Evolutionary conservation across 2,888 invertebrate species (phyloP).

Genomic region (Agrochola lychnidis): DNA sequence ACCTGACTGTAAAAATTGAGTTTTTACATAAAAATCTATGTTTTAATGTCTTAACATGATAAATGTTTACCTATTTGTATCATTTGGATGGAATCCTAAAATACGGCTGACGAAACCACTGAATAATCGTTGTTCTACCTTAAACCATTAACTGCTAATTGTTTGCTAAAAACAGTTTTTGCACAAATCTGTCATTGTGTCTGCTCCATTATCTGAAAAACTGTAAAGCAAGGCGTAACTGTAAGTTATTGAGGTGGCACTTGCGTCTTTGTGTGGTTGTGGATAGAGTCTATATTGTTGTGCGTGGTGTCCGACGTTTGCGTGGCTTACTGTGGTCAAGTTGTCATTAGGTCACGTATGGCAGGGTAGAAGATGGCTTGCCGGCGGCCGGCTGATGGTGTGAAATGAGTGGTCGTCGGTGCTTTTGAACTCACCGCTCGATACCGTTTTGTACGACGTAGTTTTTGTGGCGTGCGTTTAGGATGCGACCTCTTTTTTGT

Average conservation of each 20-base stretch:
- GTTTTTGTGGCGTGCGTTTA: conserved; percentile 87
- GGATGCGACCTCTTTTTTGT: conserved; percentile 88
- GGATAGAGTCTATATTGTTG: conserved; percentile 67
- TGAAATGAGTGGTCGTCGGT: conserved; percentile 85
- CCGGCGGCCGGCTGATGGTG: conserved; percentile 82
- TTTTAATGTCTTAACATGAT: no score
- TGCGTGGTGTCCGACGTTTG: conserved; percentile 57
- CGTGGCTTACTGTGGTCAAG: conserved; percentile 68
- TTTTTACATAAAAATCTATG: no score
- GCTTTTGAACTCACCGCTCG: conserved; percentile 85
- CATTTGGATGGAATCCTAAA: conserved; percentile 16
- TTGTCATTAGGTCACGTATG: conserved; percentile 87
- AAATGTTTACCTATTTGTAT: conserved; percentile 4
- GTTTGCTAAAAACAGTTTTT: conserved; percentile 80
- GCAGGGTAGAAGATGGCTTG: conserved; percentile 74
- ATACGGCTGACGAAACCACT: conserved; percentile 25
- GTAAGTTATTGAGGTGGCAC: conserved; percentile 5
- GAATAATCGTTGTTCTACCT: conserved; percentile 33
- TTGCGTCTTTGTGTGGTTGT: conserved; percentile 47
- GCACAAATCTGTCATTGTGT: conserved; percentile 76
- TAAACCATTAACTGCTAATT: conserved; percentile 74
- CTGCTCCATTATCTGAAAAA: conserved; percentile 70
- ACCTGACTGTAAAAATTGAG: neutral
- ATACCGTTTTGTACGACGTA: conserved; percentile 85
- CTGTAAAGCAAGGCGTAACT: conserved; percentile 57